phyloP scores from a whole-genome alignment of 1,140 invertebrate genomes.

The Pteromalus puparum region DNA sequence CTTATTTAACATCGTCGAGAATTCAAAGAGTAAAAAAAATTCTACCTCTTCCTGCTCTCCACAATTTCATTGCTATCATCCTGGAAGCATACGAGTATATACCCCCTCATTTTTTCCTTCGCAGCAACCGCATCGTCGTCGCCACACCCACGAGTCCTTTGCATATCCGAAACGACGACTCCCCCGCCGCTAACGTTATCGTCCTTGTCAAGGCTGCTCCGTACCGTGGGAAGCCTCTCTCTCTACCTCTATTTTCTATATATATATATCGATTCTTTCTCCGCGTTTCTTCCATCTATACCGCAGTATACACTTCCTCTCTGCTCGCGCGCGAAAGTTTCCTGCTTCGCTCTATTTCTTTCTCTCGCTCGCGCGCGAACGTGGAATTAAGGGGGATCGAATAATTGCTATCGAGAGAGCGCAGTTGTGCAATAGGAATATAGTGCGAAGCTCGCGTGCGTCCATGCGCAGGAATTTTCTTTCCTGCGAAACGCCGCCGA shows the following conservation, averaged over 20 bases:
- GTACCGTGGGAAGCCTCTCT: neutral
- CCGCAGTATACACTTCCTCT: neutral
- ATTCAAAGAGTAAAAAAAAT: too few species aligned
- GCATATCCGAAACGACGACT: neutral
- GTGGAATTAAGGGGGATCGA: conserved; percentile 6
- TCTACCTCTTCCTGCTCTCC: too few species aligned
- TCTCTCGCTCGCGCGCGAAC: neutral
- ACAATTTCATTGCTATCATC: too few species aligned
- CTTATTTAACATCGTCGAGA: too few species aligned
- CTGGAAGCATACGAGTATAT: too few species aligned
- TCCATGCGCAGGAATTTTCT: neutral
- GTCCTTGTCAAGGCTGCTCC: conserved; percentile 14
- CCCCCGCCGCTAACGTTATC: neutral
- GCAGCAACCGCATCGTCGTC: too few species aligned
- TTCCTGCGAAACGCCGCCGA: neutral
- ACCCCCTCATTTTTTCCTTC: too few species aligned
- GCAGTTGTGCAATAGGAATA: neutral
- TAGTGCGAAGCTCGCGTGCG: neutral
- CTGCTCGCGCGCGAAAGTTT: neutral
- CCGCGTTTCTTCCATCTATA: neutral
- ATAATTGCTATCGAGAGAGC: conserved; percentile 11
- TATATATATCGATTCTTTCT: neutral
- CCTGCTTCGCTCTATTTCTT: neutral
- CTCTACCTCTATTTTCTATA: neutral
- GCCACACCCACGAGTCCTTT: neutral